Conservation (phyloP, 2,113 vertebrate species). For the Pseudorhombus dupliciocellatus region DNA sequence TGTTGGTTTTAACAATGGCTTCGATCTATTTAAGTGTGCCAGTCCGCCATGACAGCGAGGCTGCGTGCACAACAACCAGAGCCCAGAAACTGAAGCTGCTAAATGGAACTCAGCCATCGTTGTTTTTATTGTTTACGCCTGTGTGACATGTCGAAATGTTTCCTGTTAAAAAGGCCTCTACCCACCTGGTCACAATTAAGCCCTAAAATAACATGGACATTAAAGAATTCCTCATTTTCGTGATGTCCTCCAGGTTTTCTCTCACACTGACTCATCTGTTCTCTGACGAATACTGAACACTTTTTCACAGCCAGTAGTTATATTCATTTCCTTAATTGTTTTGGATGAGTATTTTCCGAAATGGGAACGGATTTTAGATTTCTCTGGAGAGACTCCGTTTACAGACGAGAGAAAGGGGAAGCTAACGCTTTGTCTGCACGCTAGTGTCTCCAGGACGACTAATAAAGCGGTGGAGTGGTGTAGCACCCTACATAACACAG, state of each 20-base stretch:
- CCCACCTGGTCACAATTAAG: background rate
- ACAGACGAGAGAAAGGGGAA: slow-evolving; percentile 32
- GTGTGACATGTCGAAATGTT: background rate
- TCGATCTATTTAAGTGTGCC: background rate
- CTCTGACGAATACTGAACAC: background rate
- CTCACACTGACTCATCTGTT: background rate
- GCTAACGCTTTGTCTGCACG: slow-evolving; percentile 23
- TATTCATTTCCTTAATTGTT: background rate
- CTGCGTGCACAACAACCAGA: background rate
- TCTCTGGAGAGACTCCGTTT: slow-evolving; percentile 11
- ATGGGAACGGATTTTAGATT: background rate
- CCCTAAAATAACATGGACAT: background rate
- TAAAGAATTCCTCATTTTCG: background rate
- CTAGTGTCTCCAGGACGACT: slow-evolving; percentile 36
- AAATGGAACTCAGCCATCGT: background rate
- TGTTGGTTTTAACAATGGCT: slow-evolving; percentile 8
- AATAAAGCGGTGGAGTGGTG: slow-evolving; percentile 59
- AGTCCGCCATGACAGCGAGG: background rate
- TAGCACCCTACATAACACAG: slow-evolving; percentile 45
- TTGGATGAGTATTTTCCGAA: background rate
- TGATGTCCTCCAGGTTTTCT: background rate
- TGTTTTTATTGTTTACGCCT: background rate
- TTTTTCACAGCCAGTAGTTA: background rate
- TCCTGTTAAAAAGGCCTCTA: background rate
- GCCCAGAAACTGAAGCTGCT: slow-evolving; percentile 14